These are phyloP conservation scores for Catajapyx aquilonaris DNA, from an alignment of 1,140 invertebrate genomes.

Conservation along the genomic window DNA sequence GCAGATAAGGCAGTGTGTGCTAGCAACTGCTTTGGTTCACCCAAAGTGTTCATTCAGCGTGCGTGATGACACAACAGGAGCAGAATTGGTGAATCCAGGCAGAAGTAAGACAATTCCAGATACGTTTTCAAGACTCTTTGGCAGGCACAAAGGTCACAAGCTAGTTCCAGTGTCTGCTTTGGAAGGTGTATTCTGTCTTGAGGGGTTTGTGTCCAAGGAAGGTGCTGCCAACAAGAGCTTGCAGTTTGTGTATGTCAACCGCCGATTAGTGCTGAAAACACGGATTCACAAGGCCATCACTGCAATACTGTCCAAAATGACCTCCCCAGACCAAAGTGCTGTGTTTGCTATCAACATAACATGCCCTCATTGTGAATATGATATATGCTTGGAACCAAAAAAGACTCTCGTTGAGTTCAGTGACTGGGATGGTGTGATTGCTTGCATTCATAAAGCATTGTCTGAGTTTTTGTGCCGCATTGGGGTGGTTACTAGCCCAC, in stretches of 20 bases:
- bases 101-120: slow-evolving; percentile 27
- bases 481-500: no score
- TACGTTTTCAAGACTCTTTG: slow-evolving; percentile 28
- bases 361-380: slow-evolving; percentile 32
- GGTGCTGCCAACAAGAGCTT: slow-evolving; percentile 21
- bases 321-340: slow-evolving; percentile 21
- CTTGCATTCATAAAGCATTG: slow-evolving; percentile 27
- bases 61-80: slow-evolving; percentile 31
- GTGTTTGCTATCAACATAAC: slow-evolving; percentile 35
- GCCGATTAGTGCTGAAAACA: slow-evolving; percentile 26
- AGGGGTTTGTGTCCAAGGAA: slow-evolving; percentile 29
- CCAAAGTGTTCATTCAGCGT: slow-evolving; percentile 31
- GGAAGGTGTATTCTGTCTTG: slow-evolving; percentile 26
- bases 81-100: slow-evolving; percentile 29
- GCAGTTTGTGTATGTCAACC: slow-evolving; percentile 41
- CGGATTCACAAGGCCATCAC: slow-evolving; percentile 30
- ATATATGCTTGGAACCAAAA: slow-evolving; percentile 27
- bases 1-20: slow-evolving; percentile 27
- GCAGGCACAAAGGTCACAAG: slow-evolving; percentile 19
- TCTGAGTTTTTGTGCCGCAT: slow-evolving; percentile 18
- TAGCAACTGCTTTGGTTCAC: slow-evolving; percentile 34
- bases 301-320: slow-evolving; percentile 18
- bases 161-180: slow-evolving; percentile 25
- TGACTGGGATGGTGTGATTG: slow-evolving; percentile 28
- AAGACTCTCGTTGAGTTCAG: slow-evolving; percentile 35